Evolutionary conservation across 2,888 invertebrate species (phyloP).

Genomic region (Dynastes grantii): DNA sequence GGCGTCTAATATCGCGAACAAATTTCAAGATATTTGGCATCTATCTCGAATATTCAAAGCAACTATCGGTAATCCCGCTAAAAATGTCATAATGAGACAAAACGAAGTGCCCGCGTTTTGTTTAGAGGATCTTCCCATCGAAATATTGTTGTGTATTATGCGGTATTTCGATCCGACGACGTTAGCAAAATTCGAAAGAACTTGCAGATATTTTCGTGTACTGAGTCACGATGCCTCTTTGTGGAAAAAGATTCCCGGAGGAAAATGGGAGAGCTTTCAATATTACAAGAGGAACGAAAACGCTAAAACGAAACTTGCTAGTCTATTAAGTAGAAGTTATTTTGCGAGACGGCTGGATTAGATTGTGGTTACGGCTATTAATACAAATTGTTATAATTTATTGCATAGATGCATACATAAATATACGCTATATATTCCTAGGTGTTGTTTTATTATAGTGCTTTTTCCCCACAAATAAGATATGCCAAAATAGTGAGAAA

Average conservation of each 20-base stretch:
- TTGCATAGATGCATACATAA: neutral
- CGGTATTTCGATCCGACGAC: slow-evolving; percentile 58
- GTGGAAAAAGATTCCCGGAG: slow-evolving; percentile 55
- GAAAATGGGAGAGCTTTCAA: slow-evolving; percentile 41
- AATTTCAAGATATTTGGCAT: slow-evolving; percentile 64
- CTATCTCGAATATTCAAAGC: slow-evolving; percentile 65
- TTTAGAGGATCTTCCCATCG: slow-evolving; percentile 68
- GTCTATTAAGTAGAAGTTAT: slow-evolving; percentile 9
- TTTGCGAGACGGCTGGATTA: slow-evolving; percentile 20
- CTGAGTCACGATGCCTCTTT: slow-evolving; percentile 57
- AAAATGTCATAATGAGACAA: slow-evolving; percentile 58
- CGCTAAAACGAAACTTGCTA: slow-evolving; percentile 14
- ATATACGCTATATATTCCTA: slow-evolving; percentile 4
- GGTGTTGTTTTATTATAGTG: slow-evolving; percentile 3
- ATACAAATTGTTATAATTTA: slow-evolving; percentile 26
- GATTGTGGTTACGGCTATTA: slow-evolving; percentile 4
- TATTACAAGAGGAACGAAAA: slow-evolving; percentile 36
- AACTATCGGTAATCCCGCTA: slow-evolving; percentile 63
- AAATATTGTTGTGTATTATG: slow-evolving; percentile 65
- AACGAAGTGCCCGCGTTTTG: slow-evolving; percentile 60
- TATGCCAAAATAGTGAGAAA: slow-evolving; percentile 40
- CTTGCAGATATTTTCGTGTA: slow-evolving; percentile 60
- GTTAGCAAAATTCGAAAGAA: slow-evolving; percentile 58
- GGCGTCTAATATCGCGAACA: slow-evolving; percentile 49
- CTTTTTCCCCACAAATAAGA: neutral